Evolutionary conservation across 2,888 invertebrate species (phyloP), one percentile per base, ranked within the genome.

Genomic region (Drosophila nigritarsus): DNA sequence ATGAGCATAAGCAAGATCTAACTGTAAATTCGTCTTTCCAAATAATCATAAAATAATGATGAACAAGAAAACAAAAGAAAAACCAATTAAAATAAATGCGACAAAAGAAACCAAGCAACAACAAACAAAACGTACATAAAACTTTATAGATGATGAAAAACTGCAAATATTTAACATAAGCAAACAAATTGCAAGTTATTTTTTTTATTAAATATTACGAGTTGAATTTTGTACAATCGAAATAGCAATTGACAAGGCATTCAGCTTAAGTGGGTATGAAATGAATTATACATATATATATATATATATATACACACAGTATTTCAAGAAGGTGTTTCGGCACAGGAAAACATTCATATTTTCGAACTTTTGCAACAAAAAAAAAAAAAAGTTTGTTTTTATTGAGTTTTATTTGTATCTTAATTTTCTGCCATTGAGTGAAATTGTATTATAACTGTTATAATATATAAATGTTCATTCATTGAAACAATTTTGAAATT

Each of bases 21-120:
- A 87, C 63, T 85, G 85, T 85, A 85, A 87, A 85, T 85, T 85
- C 76, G 85, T 85, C 85, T 85, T 85, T 85, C 85, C 85, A 85
- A 85, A 82, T 87, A 85, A 82, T 78, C 80, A 60, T 75, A 80
- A 51, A 64, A 66, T 73, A 69, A 67, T 62, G 58, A 70, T 71
- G 66, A 65, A 77, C n/a, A 66, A 67, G 48, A 64, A 70, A 53
- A 64, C 55, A 59, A n/a, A 58, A n/a, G n/a, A 65, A 63, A 30
- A 54, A 62, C 49, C 45, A 74, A 67, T 64, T 59, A 60, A 80
- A 73, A 72, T 72, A 73, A 80, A 82, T 75, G 69, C 75, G 65
- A 66, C 79, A 61, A 71, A 68, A 64, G 72, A 71, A 69, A 78
- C 51, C 30, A 30, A 63, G 40, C 60, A 53, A 65, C 40, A 50